Percentiles rank a stretch among this genome's conserved stretches.
Conservation (phyloP, 1,140 invertebrate genomes). For the Steinernema khuongi region DNA sequence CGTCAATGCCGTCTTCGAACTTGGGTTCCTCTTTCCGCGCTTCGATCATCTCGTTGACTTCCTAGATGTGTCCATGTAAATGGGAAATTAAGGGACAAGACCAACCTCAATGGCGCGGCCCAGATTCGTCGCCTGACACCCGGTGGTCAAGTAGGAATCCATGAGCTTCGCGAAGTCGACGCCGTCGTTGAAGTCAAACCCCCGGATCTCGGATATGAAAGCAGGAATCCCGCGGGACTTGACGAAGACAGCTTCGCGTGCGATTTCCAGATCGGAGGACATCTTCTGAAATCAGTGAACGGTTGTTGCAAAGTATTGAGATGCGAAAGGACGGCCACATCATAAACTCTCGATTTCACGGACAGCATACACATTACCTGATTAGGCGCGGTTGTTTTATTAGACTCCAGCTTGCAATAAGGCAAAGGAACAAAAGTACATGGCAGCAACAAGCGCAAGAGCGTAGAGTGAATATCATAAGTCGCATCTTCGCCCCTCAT, state of each 20-base stretch:
- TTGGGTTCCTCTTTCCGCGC: constrained; percentile 37
- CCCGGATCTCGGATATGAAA: constrained; percentile 64
- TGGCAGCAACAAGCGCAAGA: no score
- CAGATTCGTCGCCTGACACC: constrained; percentile 95
- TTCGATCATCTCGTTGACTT: constrained; percentile 54
- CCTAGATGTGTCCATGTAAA: constrained; percentile 29
- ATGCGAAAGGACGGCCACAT: no score
- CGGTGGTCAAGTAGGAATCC: constrained; percentile 72
- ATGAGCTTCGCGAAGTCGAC: constrained; percentile 79
- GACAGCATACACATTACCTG: no score
- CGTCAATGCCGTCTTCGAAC: constrained; percentile 39
- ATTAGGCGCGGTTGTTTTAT: no score
- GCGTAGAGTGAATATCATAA: no score
- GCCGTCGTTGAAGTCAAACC: constrained; percentile 88
- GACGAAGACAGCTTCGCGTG: constrained; percentile 66
- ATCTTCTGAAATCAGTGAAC: no score
- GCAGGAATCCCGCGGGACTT: constrained; percentile 66
- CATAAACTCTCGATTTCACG: no score
- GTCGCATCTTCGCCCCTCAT: no score
- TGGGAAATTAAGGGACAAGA: constrained; percentile 24
- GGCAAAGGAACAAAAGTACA: no score
- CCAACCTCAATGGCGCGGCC: constrained; percentile 72
- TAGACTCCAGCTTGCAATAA: no score
- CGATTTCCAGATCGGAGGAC: constrained; percentile 21
- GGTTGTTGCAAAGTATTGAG: no score